Conservation (phyloP, 2,888 invertebrate genomes). For the Sphaerophoria taeniata region DNA sequence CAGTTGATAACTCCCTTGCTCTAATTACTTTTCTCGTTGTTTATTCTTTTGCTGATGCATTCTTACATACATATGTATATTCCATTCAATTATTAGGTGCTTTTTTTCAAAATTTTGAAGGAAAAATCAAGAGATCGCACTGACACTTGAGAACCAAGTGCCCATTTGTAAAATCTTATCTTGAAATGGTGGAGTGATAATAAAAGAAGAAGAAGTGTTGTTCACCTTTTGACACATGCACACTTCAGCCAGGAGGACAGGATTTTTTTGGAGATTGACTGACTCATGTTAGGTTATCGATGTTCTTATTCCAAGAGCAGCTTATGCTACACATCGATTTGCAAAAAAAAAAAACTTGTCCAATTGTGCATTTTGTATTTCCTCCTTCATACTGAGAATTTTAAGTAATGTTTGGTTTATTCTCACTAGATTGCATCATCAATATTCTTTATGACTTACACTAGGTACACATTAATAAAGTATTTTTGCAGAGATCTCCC, state of each 20-base stretch:
- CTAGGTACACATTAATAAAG: too few species aligned
- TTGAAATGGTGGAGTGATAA: constrained; percentile 32
- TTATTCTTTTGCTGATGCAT: constrained; percentile 28
- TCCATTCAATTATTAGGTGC: too few species aligned
- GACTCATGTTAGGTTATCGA: too few species aligned
- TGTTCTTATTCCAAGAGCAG: too few species aligned
- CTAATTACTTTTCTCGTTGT: not conserved
- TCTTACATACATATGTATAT: too few species aligned
- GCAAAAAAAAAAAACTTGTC: too few species aligned
- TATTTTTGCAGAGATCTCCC: too few species aligned
- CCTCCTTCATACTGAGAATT: not conserved
- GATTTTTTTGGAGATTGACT: constrained; percentile 50
- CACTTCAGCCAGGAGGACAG: constrained; percentile 2
- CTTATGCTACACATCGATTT: too few species aligned
- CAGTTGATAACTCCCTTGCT: constrained; percentile 11
- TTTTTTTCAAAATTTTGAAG: too few species aligned
- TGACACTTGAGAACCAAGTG: too few species aligned
- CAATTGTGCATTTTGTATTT: not conserved
- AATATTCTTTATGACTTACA: constrained; percentile 23
- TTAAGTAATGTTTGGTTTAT: constrained; percentile 18
- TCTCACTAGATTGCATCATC: constrained; percentile 45
- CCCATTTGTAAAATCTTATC: not conserved
- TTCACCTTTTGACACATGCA: constrained; percentile 58
- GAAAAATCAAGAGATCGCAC: too few species aligned
- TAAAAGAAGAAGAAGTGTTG: constrained; percentile 54